Evolutionary conservation across 2,113 vertebrate genomes (phyloP).

Genomic region (Psilopogon haemacephalus): DNA sequence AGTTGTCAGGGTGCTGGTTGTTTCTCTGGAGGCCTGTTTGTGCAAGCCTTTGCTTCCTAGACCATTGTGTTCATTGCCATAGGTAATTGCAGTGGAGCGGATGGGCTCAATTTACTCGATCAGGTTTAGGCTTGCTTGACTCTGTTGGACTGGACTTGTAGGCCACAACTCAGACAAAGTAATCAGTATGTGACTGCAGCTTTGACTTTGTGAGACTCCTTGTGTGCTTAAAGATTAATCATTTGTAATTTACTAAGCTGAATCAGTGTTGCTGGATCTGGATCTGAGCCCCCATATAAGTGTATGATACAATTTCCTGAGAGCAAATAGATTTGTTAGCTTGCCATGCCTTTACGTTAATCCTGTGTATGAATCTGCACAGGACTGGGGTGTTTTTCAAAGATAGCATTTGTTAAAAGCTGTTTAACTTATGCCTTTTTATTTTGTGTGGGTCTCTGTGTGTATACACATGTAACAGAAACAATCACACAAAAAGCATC

Average conservation of each 20-base stretch:
- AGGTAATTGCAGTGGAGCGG: background rate
- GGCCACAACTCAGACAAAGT: background rate
- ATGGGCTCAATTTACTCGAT: conserved; percentile 6
- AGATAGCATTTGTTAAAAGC: background rate
- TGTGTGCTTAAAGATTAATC: background rate
- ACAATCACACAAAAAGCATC: background rate
- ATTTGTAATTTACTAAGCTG: background rate
- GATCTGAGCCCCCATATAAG: background rate
- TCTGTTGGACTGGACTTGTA: conserved; percentile 13
- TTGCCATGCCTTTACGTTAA: background rate
- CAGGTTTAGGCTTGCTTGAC: conserved; percentile 51
- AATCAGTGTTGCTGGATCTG: background rate
- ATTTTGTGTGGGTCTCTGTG: background rate
- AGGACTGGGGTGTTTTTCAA: background rate
- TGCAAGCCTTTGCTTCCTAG: conserved; percentile 48
- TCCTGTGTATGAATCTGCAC: background rate
- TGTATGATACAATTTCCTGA: background rate
- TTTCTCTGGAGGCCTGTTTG: conserved; percentile 15
- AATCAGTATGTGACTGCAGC: background rate
- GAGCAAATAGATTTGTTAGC: background rate
- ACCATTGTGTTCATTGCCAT: background rate
- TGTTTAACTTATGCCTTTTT: background rate
- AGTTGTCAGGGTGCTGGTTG: background rate
- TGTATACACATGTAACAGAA: background rate
- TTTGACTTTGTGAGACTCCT: background rate